Percentiles rank a stretch among this genome's conserved stretches.
Evolutionary conservation across 2,113 vertebrate genomes (phyloP).

Genomic region (Pelvicachromis taeniatus): DNA sequence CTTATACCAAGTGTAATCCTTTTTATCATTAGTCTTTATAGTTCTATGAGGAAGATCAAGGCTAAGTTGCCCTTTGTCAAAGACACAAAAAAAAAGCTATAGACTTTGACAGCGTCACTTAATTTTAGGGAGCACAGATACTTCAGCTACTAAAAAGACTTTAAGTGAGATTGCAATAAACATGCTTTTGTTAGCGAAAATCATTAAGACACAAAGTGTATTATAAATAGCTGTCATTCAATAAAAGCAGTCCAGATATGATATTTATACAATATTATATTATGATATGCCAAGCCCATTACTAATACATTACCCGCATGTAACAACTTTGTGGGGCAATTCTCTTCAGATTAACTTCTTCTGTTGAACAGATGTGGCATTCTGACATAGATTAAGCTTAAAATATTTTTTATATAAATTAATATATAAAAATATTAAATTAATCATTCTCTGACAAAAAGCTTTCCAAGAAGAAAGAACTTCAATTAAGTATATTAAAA

Average conservation of each 20-base stretch:
- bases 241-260: neutral
- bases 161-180: conserved; percentile 1
- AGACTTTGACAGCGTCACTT: conserved; percentile 37
- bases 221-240: neutral
- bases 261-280: neutral
- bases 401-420: neutral
- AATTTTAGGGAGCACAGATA: conserved; percentile 10
- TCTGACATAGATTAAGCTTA: neutral
- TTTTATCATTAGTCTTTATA: conserved; percentile 64
- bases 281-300: neutral
- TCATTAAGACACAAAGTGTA: neutral
- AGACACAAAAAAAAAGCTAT: conserved; percentile 35
- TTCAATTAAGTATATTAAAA: neutral
- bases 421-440: neutral
- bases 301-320: neutral
- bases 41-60: conserved; percentile 60
- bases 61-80: conserved; percentile 52
- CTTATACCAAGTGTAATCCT: conserved; percentile 64
- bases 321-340: neutral
- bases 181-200: neutral
- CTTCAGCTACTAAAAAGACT: neutral
- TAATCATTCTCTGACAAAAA: neutral
- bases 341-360: neutral
- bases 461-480: neutral
- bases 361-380: neutral